Conservation (phyloP, 2,888 invertebrate genomes). For the Scaptomyza cyrtandrae region DNA sequence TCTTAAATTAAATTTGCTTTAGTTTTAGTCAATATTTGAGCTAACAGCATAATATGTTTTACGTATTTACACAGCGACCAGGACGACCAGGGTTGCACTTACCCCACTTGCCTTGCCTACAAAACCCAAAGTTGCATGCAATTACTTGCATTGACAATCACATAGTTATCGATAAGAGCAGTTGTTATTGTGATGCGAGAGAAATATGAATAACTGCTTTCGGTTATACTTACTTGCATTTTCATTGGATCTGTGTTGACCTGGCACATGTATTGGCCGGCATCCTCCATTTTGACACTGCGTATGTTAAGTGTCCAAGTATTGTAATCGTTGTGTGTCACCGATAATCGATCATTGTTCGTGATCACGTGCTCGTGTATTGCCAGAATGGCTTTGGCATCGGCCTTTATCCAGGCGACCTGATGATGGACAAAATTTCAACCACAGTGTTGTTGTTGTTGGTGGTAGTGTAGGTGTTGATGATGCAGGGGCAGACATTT, state of each 20-base stretch:
- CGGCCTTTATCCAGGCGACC: conserved; percentile 98
- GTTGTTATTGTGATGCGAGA: too few species aligned
- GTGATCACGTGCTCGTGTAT: conserved; percentile 97
- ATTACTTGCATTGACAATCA: too few species aligned
- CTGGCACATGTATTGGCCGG: conserved; percentile 97
- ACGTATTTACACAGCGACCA: too few species aligned
- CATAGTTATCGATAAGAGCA: too few species aligned
- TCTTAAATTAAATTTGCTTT: too few species aligned
- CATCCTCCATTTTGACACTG: conserved; percentile 93
- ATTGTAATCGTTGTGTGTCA: conserved; percentile 96
- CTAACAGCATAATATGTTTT: too few species aligned
- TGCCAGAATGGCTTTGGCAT: conserved; percentile 96
- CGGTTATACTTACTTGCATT: conserved; percentile 89
- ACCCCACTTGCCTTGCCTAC: too few species aligned
- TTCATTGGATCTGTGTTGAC: conserved; percentile 97
- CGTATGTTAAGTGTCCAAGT: conserved; percentile 96
- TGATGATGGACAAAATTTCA: conserved; percentile 79
- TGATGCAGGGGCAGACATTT: conserved; percentile 19
- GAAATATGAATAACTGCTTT: too few species aligned
- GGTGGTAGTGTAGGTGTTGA: not conserved
- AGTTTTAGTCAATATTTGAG: too few species aligned
- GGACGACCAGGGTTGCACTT: too few species aligned
- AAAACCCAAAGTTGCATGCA: too few species aligned
- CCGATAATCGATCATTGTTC: conserved; percentile 94
- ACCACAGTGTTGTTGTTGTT: conserved; percentile 4